phyloP scores from a whole-genome alignment of 2,888 invertebrate genomes.

The Automeris io region DNA sequence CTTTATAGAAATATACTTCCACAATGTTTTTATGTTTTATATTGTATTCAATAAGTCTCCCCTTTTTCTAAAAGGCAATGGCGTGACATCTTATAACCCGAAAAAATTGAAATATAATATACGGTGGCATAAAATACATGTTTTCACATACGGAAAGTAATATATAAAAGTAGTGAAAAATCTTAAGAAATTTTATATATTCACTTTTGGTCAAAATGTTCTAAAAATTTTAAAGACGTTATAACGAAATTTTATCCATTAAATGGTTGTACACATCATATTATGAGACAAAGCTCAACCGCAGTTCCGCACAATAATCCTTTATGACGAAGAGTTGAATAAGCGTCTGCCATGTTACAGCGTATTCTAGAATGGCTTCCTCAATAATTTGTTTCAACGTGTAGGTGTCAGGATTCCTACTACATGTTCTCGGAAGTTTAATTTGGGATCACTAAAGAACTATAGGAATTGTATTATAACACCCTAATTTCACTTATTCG shows the following conservation, averaged over 20 bases:
- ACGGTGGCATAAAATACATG: no score
- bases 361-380: conserved; percentile 46
- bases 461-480: no score
- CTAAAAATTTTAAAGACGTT: not conserved
- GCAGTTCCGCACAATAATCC: conserved; percentile 13
- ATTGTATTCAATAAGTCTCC: no score
- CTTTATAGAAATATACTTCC: no score
- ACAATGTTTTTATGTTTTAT: no score
- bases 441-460: no score
- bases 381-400: conserved; percentile 44
- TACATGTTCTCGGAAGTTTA: conserved; percentile 24
- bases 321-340: conserved; percentile 49
- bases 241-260: not conserved
- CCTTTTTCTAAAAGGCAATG: no score
- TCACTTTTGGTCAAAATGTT: not conserved
- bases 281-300: conserved; percentile 3
- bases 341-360: conserved; percentile 44
- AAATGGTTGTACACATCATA: conserved; percentile 1
- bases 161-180: not conserved
- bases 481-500: no score
- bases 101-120: no score
- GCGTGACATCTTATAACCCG: no score
- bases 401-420: conserved; percentile 21
- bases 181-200: not conserved
- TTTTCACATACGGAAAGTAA: no score